Evolutionary conservation across 2,113 vertebrate genomes (phyloP).

Genomic region (Onychorhynchus coronatus): DNA sequence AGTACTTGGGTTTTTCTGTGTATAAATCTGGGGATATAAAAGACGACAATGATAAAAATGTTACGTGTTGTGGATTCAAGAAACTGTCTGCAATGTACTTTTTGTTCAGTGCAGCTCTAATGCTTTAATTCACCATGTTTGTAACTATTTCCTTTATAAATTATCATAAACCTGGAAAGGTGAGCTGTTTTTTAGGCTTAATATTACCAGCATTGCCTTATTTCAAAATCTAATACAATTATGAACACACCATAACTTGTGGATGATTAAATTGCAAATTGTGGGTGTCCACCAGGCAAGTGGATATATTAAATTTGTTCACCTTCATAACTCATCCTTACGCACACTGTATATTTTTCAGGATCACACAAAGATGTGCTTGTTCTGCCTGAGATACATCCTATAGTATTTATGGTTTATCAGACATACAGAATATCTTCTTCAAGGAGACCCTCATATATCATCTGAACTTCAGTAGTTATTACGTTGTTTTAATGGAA

Average conservation of each 20-base stretch:
- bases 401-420: conserved; percentile 63
- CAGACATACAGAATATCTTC: conserved; percentile 59
- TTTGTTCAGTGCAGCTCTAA: background rate
- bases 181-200: background rate
- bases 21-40: background rate
- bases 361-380: conserved; percentile 28
- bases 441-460: conserved; percentile 66
- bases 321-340: conserved; percentile 54
- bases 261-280: conserved; percentile 75
- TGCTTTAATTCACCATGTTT: background rate
- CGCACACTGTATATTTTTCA: background rate
- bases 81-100: background rate
- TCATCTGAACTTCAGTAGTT: conserved; percentile 44
- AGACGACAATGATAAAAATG: background rate
- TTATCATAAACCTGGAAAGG: conserved; percentile 31
- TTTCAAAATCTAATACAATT: conserved; percentile 70
- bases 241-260: conserved; percentile 54
- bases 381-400: conserved; percentile 12
- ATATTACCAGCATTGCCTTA: conserved; percentile 32
- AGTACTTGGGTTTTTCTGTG: background rate
- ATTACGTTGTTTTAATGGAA: conserved; percentile 58
- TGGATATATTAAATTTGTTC: conserved; percentile 52
- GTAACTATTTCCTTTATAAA: conserved; percentile 8
- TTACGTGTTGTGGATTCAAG: background rate
- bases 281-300: conserved; percentile 62